A percentile compares a stretch with the other conserved stretches of the same genome.
Conservation (phyloP, 2,113 vertebrate species). For the Phaethon lepturus region DNA sequence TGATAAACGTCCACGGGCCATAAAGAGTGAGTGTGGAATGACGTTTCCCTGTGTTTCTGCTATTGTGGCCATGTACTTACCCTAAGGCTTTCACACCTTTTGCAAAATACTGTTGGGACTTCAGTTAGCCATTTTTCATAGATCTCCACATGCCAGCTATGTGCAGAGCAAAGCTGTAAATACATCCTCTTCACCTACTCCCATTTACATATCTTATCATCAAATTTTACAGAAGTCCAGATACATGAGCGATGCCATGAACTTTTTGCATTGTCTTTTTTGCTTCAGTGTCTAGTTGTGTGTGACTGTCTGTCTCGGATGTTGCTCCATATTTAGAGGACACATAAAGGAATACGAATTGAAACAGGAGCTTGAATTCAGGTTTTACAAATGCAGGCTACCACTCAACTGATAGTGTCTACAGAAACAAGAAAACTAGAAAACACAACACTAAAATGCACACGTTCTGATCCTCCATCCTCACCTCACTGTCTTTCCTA, state of each 20-base stretch:
- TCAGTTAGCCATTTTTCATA: neutral
- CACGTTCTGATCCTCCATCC: neutral
- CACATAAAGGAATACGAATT: neutral
- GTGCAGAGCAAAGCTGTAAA: neutral
- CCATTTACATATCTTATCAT: neutral
- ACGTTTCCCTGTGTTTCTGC: neutral
- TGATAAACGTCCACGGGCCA: neutral
- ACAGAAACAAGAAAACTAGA: neutral
- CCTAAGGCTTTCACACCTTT: neutral
- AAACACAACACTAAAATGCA: neutral
- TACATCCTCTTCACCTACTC: neutral
- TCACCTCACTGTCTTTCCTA: neutral
- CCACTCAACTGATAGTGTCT: neutral
- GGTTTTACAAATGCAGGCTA: neutral
- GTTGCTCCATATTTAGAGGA: neutral
- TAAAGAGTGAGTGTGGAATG: neutral
- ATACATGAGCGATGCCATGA: neutral
- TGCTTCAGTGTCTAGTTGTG: neutral
- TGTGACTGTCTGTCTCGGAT: neutral
- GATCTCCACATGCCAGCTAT: neutral
- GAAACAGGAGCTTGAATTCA: neutral
- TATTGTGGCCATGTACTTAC: neutral
- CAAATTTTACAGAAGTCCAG: neutral
- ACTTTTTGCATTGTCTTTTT: neutral
- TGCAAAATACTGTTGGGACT: neutral